Evolutionary conservation across 2,888 invertebrate species (phyloP), one percentile per base, ranked within the genome.

Genomic region (Tiliacea aurago): DNA sequence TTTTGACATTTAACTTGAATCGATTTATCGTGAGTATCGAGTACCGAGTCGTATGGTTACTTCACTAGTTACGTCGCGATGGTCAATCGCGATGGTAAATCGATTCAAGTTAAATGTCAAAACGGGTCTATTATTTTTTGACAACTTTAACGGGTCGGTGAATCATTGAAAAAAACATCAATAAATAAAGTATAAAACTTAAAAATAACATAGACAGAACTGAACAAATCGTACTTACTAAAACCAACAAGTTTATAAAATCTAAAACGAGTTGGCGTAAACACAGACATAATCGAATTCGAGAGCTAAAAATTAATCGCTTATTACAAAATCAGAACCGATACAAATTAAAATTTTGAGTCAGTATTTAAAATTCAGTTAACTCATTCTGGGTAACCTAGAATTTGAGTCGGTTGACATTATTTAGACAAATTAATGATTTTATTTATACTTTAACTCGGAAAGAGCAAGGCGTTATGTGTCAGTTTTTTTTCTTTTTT

Each of bases 391-490:
- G 4, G 43, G 0, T 28, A 41, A 45, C 37, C 53, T 47, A 73
- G 41, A 73, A 63, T 64, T 73, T 33, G 28, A 73, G 10, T 18
- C 33, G 10, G 6, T 15, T 76, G 45, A 69, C 49, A 69, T 58
- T 51, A 69, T 76, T 33, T 18, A 5, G 28, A 47, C 33, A n/a
- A 55, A 68, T 43, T 20, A 49, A 76, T 69, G 37, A 37, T 28
- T 69, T 56, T 20, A 76, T 76, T 62, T 56, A 56, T 18, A n/a
- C n/a, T n/a, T n/a, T n/a, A 43, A 33, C 4, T 68, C 23, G 0
- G 11, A 28, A 68, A 62, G 6, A 68, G 43, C 15, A 43, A 18
- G 33, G 1, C 2, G 23, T 49, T 62, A n/a, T 41, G 49, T 51
- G 18, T 37, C 49, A 58, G n/a, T 69, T 61, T 47, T 15, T 41